Conservation (phyloP, 2,888 invertebrate species). For the Ectemnius lituratus region DNA sequence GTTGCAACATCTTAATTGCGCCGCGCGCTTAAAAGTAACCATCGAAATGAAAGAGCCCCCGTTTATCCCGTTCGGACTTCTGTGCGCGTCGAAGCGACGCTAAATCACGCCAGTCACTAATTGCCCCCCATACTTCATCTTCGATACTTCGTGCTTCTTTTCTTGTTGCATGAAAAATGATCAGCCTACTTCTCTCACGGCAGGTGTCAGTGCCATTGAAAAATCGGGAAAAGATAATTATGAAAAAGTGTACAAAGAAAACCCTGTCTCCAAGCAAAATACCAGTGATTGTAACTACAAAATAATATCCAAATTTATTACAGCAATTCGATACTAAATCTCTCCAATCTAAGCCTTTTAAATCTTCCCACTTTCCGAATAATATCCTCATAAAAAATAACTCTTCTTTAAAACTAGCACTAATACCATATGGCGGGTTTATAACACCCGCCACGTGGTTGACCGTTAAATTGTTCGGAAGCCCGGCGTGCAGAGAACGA, state of each 20-base stretch:
- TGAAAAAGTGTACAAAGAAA: background rate
- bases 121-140: slow-evolving; percentile 55
- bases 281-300: background rate
- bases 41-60: slow-evolving; percentile 43
- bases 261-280: background rate
- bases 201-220: background rate
- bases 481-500: too few relatives aligned
- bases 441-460: too few relatives aligned
- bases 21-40: background rate
- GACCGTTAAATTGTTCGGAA: too few relatives aligned
- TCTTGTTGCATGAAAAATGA: background rate
- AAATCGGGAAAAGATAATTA: too few relatives aligned
- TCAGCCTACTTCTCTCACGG: background rate
- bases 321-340: too few relatives aligned
- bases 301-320: too few relatives aligned
- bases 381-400: too few relatives aligned
- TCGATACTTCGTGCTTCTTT: slow-evolving; percentile 8
- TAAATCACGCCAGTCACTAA: slow-evolving; percentile 58
- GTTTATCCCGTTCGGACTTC: slow-evolving; percentile 35
- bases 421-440: too few relatives aligned
- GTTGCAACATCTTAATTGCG: background rate
- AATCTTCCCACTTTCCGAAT: too few relatives aligned
- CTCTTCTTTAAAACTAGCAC: too few relatives aligned
- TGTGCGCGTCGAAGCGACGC: slow-evolving; percentile 41
- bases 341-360: too few relatives aligned